Percentiles rank a stretch among this genome's conserved stretches.
Evolutionary conservation across 2,113 vertebrate species (phyloP).

Genomic region (Ciconia stormi): DNA sequence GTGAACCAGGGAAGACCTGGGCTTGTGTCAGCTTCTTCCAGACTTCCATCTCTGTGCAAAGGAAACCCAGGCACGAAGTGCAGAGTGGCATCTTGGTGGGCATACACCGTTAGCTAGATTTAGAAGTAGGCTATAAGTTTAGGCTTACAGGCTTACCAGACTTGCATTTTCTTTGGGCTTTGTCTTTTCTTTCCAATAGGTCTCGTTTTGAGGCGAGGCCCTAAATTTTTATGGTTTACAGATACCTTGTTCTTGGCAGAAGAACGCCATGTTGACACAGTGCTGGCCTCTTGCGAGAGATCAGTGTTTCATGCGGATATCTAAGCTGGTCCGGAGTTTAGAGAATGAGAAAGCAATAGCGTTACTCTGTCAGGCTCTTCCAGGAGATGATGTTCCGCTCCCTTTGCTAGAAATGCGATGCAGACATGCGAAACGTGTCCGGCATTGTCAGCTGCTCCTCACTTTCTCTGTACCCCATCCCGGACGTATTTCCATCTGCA

Average conservation of each 20-base stretch:
- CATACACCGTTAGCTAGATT: background rate
- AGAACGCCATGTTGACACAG: background rate
- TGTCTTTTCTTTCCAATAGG: background rate
- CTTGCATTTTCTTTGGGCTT: background rate
- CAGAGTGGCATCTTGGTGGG: background rate
- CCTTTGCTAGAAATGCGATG: background rate
- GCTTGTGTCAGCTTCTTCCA: background rate
- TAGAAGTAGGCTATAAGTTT: background rate
- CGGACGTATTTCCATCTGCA: background rate
- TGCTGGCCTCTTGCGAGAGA: background rate
- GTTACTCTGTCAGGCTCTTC: background rate
- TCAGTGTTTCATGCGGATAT: background rate
- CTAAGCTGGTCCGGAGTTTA: background rate
- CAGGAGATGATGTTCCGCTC: background rate
- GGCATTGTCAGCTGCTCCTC: background rate
- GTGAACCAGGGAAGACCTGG: background rate
- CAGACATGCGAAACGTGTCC: background rate
- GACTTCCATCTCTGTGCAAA: background rate
- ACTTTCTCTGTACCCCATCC: background rate
- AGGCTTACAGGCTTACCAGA: background rate
- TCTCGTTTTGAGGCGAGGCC: background rate
- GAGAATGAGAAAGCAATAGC: background rate
- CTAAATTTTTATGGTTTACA: background rate
- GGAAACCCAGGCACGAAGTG: background rate
- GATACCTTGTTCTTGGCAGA: background rate